Conservation (phyloP, 2,113 vertebrate species). For the Mesoclemmys tuberculata region DNA sequence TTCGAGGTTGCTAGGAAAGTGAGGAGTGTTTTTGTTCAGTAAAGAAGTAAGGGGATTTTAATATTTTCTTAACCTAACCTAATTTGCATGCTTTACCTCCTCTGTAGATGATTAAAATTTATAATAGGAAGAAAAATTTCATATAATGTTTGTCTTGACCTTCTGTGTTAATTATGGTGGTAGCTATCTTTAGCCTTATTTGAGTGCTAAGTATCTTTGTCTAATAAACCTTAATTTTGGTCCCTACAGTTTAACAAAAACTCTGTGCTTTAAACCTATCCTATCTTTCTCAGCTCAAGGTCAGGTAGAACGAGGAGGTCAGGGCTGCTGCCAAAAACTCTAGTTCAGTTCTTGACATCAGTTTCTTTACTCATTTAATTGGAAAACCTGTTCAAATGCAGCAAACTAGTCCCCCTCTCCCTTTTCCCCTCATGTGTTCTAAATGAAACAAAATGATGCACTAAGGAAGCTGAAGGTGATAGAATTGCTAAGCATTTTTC, state of each 20-base stretch:
- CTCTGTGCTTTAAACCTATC: neutral
- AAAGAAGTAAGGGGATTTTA: conserved; percentile 47
- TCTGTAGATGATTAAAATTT: conserved; percentile 64
- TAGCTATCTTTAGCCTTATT: conserved; percentile 39
- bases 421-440: neutral
- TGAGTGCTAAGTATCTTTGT: conserved; percentile 36
- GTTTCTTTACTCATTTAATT: conserved; percentile 9
- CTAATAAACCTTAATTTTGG: conserved; percentile 37
- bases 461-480: conserved; percentile 39
- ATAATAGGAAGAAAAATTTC: conserved; percentile 51
- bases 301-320: conserved; percentile 3
- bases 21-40: conserved; percentile 10
- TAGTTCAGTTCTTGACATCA: neutral
- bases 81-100: conserved; percentile 51
- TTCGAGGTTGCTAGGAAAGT: neutral
- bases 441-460: neutral
- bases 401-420: neutral
- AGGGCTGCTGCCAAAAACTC: neutral
- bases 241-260: neutral
- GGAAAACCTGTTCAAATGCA: neutral
- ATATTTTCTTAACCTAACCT: neutral
- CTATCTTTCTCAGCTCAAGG: neutral
- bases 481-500: conserved; percentile 40
- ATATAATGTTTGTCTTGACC: conserved; percentile 64
- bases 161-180: conserved; percentile 68